Evolutionary conservation across 2,888 invertebrate species (phyloP).

Genomic region (Torymus aiolomorphi): DNA sequence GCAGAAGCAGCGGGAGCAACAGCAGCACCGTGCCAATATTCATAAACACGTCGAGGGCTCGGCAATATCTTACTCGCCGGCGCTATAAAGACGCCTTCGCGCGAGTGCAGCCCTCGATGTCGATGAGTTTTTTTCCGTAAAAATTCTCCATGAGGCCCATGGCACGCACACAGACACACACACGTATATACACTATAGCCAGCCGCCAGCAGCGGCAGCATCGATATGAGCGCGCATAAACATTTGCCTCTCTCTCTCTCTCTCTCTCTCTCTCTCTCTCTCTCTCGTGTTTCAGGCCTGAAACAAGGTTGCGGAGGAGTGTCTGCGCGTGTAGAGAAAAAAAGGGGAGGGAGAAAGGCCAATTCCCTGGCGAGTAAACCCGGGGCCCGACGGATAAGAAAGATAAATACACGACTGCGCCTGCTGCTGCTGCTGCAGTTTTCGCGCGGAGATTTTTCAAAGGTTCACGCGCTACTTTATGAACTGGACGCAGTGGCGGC

Average conservation of each 20-base stretch:
- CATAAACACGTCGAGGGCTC: constrained; percentile 67
- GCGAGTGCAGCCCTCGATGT: constrained; percentile 33
- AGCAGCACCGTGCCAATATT: constrained; percentile 60
- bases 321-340: too few relatives aligned
- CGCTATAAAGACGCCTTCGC: constrained; percentile 58
- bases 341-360: background rate
- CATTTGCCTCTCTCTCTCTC: constrained; percentile 57
- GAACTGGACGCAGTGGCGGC: constrained; percentile 67
- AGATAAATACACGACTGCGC: constrained; percentile 67
- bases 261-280: constrained; percentile 53
- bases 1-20: constrained; percentile 46
- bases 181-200: background rate
- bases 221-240: constrained; percentile 56
- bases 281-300: constrained; percentile 47
- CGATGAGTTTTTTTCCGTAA: constrained; percentile 56
- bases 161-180: too few relatives aligned
- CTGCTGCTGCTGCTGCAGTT: background rate
- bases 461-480: constrained; percentile 69
- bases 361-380: constrained; percentile 8
- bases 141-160: constrained; percentile 27
- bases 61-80: constrained; percentile 65
- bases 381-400: constrained; percentile 66
- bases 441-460: constrained; percentile 56
- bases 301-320: constrained; percentile 46
- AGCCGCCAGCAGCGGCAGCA: constrained; percentile 17